A percentile compares a stretch with the other conserved stretches of the same genome.
phyloP scores from a whole-genome alignment of 1,140 invertebrate species.

The Tribolium madens region DNA sequence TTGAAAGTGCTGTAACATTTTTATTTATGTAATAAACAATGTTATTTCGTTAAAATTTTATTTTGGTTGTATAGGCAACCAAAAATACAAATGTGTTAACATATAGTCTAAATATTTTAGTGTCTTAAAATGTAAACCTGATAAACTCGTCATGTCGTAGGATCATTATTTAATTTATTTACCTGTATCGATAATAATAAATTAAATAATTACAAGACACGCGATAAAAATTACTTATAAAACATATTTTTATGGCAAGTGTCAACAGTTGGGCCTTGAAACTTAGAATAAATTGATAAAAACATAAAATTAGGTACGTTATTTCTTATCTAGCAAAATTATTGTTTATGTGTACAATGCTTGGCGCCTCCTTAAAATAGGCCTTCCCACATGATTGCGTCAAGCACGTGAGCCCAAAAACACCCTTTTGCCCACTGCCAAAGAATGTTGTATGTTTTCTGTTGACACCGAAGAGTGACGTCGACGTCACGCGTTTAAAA shows the following conservation, averaged over 20 bases:
- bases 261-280: not conserved
- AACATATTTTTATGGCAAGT: not conserved
- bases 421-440: not conserved
- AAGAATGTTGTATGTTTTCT: slow-evolving; percentile 30
- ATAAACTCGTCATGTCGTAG: not conserved
- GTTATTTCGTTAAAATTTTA: not conserved
- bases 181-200: not conserved
- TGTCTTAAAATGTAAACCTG: not conserved
- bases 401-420: slow-evolving; percentile 2
- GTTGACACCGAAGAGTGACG: slow-evolving; percentile 9
- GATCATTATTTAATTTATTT: not conserved
- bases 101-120: not conserved
- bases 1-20: not conserved
- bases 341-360: not conserved
- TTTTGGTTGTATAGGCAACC: not conserved
- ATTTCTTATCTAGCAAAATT: not conserved
- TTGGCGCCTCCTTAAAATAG: slow-evolving; percentile 12
- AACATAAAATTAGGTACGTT: slow-evolving; percentile 5
- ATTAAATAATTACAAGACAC: not conserved
- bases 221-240: not conserved
- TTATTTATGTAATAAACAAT: not conserved
- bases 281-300: not conserved
- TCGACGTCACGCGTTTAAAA: slow-evolving; percentile 30
- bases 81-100: not conserved
- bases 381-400: not conserved